Percentiles rank a stretch among this genome's conserved stretches.
phyloP scores from a whole-genome alignment of 2,888 invertebrate species.

The Timema podura region DNA sequence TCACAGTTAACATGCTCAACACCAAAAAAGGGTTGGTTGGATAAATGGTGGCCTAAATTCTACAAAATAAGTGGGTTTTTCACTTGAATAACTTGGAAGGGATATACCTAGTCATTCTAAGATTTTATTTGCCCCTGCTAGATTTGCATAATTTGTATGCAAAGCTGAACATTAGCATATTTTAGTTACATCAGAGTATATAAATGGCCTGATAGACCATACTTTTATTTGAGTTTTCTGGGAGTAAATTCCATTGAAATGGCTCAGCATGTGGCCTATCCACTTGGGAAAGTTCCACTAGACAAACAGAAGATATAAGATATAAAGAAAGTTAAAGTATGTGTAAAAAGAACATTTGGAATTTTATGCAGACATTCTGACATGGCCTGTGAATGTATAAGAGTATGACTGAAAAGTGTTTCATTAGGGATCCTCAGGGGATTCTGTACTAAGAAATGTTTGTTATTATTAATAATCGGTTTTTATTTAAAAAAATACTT shows the following conservation, averaged over 20 bases:
- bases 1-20: conserved; percentile 4
- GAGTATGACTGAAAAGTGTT: too few species aligned
- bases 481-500: too few species aligned
- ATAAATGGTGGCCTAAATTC: conserved; percentile 9
- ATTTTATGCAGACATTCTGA: conserved; percentile 5
- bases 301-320: neutral
- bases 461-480: too few species aligned
- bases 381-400: neutral
- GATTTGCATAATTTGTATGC: conserved; percentile 7
- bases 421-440: too few species aligned
- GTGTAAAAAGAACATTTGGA: neutral
- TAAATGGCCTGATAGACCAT: conserved; percentile 1
- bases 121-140: neutral
- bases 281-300: neutral
- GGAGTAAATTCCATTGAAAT: neutral
- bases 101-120: neutral
- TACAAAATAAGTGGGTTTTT: neutral
- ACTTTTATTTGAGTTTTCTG: neutral
- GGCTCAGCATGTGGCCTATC: neutral
- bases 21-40: neutral
- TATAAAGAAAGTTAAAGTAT: neutral
- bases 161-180: neutral
- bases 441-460: too few species aligned
- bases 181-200: neutral
- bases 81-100: conserved; percentile 10